These are phyloP conservation scores for Heterotilapia buettikoferi DNA, from an alignment of 2,113 vertebrate species.

Conservation along the genomic window DNA sequence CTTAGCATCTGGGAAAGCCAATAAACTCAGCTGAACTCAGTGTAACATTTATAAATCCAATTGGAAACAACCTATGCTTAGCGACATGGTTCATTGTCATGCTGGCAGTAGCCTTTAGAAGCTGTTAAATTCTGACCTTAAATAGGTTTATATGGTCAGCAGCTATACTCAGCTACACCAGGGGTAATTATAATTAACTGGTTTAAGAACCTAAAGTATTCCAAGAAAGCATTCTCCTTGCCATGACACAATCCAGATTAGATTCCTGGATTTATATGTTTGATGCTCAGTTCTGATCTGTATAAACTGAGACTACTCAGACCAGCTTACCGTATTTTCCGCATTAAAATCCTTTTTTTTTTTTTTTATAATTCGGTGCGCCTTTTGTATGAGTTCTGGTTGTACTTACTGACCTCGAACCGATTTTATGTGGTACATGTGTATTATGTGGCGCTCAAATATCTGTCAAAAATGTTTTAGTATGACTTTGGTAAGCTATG, in stretches of 20 bases:
- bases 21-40: not conserved
- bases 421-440: not conserved
- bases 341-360: not conserved
- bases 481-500: not conserved
- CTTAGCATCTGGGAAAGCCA: not conserved
- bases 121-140: not conserved
- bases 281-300: not conserved
- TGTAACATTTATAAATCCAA: not conserved
- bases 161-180: not conserved
- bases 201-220: not conserved
- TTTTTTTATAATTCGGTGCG: accelerated
- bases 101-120: not conserved
- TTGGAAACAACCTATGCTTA: not conserved
- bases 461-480: not conserved
- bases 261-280: not conserved
- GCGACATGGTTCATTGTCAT: not conserved
- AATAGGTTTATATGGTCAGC: not conserved
- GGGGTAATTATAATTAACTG: not conserved
- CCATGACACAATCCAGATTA: not conserved
- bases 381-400: not conserved
- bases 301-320: not conserved
- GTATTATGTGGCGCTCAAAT: not conserved
- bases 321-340: not conserved
- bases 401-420: not conserved
- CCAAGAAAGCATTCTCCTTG: not conserved